Conservation (phyloP, 2,113 vertebrate species). For the Phoenicopterus ruber region DNA sequence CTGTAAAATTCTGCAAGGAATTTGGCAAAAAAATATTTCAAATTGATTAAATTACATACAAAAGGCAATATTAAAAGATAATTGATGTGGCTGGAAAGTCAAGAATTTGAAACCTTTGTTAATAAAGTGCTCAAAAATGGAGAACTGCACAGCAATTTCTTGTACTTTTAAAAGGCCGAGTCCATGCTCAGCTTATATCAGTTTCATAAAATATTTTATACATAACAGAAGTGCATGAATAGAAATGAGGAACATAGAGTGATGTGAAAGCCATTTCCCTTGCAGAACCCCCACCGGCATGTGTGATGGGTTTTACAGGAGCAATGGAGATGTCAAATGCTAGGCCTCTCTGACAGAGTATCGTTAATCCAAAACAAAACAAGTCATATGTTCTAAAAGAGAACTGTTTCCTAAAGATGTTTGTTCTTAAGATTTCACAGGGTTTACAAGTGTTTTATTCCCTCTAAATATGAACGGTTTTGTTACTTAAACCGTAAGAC, state of each 20-base stretch:
- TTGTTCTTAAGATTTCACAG: not conserved
- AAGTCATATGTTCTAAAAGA: not conserved
- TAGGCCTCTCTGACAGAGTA: not conserved
- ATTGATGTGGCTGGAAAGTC: not conserved
- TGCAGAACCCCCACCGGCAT: not conserved
- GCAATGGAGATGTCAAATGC: not conserved
- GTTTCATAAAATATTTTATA: not conserved
- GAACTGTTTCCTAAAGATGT: not conserved
- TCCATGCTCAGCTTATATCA: not conserved
- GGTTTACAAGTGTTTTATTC: not conserved
- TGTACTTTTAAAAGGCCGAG: not conserved
- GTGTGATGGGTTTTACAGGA: not conserved
- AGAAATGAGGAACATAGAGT: not conserved
- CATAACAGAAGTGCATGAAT: not conserved
- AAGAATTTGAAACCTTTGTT: not conserved
- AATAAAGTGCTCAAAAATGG: not conserved
- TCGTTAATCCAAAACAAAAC: not conserved
- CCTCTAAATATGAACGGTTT: not conserved
- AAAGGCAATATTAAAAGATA: not conserved
- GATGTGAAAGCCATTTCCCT: accelerated
- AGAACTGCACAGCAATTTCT: not conserved
- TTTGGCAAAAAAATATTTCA: not conserved
- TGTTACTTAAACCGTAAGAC: not conserved
- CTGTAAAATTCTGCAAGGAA: not conserved
- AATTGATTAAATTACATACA: not conserved